These are phyloP conservation scores for Apus apus DNA, from an alignment of 2,113 vertebrate genomes.

Conservation along the genomic window DNA sequence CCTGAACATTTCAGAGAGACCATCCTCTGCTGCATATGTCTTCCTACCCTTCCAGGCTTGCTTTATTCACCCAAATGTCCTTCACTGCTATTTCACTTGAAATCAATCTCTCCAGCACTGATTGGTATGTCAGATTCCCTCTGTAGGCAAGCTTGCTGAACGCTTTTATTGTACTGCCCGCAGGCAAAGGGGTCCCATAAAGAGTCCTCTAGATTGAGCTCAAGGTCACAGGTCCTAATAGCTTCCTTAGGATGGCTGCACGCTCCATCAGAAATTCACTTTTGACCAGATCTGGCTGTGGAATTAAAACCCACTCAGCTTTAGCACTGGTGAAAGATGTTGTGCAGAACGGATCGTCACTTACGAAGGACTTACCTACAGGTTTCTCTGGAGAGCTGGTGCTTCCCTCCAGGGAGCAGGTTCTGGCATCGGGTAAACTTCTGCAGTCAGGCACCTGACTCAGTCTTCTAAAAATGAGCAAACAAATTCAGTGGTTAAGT, in stretches of 20 bases:
- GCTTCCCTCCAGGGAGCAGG: not conserved
- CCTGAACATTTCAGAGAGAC: not conserved
- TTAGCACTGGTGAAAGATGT: not conserved
- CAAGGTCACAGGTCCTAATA: slow-evolving; percentile 50
- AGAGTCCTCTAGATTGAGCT: slow-evolving; percentile 50
- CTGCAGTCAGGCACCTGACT: not conserved
- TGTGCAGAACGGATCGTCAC: not conserved
- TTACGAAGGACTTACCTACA: not conserved
- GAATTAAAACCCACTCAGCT: not conserved
- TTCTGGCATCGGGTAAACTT: not conserved
- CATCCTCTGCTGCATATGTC: not conserved
- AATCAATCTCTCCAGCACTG: slow-evolving; percentile 57
- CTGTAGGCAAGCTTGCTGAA: slow-evolving; percentile 31
- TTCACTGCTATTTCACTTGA: slow-evolving; percentile 48
- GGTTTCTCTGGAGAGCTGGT: not conserved
- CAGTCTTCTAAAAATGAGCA: not conserved
- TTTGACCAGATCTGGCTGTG: not conserved
- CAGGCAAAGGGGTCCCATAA: slow-evolving; percentile 53
- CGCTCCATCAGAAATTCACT: slow-evolving; percentile 7
- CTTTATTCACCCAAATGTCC: slow-evolving; percentile 55
- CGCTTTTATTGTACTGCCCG: slow-evolving; percentile 25
- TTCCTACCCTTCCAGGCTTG: not conserved
- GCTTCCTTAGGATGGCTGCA: slow-evolving; percentile 31
- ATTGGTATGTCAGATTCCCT: slow-evolving; percentile 64
- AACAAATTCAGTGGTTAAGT: not conserved